phyloP scores from a whole-genome alignment of 1,140 invertebrate species.

The Ceratina japonica region DNA sequence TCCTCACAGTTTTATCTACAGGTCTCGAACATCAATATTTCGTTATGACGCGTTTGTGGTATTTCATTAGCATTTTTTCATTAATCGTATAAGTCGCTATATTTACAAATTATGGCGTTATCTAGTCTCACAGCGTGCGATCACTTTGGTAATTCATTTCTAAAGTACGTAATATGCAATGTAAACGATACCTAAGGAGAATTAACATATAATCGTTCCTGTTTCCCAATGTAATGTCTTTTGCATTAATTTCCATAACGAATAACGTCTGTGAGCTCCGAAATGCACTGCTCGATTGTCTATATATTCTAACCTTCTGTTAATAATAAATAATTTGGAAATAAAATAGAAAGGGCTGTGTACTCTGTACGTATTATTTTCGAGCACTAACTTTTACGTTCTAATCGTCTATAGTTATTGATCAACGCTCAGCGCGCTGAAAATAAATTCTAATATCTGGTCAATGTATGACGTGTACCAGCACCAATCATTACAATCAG shows the following conservation, averaged over 20 bases:
- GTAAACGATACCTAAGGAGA: not conserved
- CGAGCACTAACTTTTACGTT: constrained; percentile 6
- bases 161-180: constrained; percentile 21
- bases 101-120: constrained; percentile 59
- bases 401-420: constrained; percentile 37
- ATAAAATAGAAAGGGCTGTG: not conserved
- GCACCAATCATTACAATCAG: constrained; percentile 55
- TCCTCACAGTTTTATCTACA: constrained; percentile 28
- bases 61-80: constrained; percentile 24
- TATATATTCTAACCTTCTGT: not conserved
- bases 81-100: constrained; percentile 44
- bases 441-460: constrained; percentile 29
- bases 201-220: too few relatives aligned
- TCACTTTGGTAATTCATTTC: constrained; percentile 23
- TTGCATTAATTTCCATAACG: not conserved
- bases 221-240: not conserved
- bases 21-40: constrained; percentile 24
- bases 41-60: constrained; percentile 18
- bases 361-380: not conserved
- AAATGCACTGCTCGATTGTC: not conserved
- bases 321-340: not conserved
- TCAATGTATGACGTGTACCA: constrained; percentile 36
- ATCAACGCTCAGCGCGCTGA: constrained; percentile 18
- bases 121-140: constrained; percentile 51
- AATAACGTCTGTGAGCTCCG: not conserved